Base-by-base conservation (phyloP, 2,888 invertebrate genomes). In the Rhyacophila evoluta region DNA sequence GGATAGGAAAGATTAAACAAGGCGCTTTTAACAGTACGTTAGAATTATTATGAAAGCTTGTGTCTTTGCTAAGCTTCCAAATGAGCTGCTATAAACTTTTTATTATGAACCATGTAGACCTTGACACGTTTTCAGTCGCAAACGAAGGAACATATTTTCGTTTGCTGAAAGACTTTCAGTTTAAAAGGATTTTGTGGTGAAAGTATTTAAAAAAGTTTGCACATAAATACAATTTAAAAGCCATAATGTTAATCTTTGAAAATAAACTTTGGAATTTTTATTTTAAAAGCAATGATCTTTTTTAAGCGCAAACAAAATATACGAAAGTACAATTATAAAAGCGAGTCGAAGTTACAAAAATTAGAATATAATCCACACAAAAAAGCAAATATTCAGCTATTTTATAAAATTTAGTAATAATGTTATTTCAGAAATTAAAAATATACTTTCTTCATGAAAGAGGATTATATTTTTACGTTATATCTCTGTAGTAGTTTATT, bases 21-120 rank as follows among this genome's bases (percentile, higher is more conserved):
- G 39, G 39, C 39, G 39, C 39, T 39, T 39, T 39, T 39, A 39
- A 39, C 39, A 39, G 15, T 12, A 39, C 39, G 39, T 39, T 39
- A 39, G 39, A 39, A 39, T 39, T 39, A 39, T 39, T 39, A 39
- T 39, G 39, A 39, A 39, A 39, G 39, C 39, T 39, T 39, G 39
- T 39, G 39, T 39, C 39, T 39, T 15, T 39, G 39, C 39, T 39
- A 39, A 39, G 39, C 39, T 39, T 39, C 39, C 15, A 39, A 39
- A 39, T 39, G 39, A 39, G 39, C 39, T 39, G n/a, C 39, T 39
- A 39, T 39, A 39, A 39, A 39, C 39, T 39, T 39, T 39, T 39
- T 39, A 39, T 39, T 39, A 39, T 39, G 10, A 12, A 39, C 12
- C 15, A 6, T 12, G 15, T 12, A 39, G 4, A 39, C 39, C 39